phyloP scores from a whole-genome alignment of 2,113 vertebrate genomes.

The Eleginops maclovinus region DNA sequence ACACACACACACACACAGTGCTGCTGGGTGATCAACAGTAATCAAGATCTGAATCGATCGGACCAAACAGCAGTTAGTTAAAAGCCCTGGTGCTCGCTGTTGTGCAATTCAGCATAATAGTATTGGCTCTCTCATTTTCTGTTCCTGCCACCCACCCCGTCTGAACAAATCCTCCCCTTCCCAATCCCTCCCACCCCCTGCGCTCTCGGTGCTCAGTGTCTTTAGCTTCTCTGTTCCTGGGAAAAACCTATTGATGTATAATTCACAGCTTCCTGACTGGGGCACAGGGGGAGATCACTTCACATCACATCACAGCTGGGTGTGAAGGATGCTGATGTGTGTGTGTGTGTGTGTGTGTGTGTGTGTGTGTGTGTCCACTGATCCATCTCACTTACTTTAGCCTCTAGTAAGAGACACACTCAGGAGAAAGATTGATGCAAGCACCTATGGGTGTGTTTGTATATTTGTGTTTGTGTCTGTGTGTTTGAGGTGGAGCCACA shows the following conservation, averaged over 20 bases:
- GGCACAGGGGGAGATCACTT: constrained; percentile 62
- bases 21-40: constrained; percentile 45
- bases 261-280: constrained; percentile 71
- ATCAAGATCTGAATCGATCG: constrained; percentile 55
- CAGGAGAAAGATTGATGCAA: constrained; percentile 24
- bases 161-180: neutral
- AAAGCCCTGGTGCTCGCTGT: constrained; percentile 17
- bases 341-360: constrained; percentile 34
- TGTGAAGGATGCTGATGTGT: constrained; percentile 57
- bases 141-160: no score
- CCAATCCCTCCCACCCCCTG: neutral
- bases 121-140: constrained; percentile 21
- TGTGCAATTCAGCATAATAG: constrained; percentile 61
- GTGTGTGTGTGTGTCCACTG: constrained; percentile 25
- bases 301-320: constrained; percentile 59
- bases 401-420: constrained; percentile 14
- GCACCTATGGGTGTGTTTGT: constrained; percentile 13
- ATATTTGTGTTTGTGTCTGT: constrained; percentile 1
- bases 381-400: constrained; percentile 25
- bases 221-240: constrained; percentile 51
- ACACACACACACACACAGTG: neutral
- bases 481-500: neutral
- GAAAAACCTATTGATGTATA: constrained; percentile 73
- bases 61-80: constrained; percentile 65
- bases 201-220: constrained; percentile 23